Base-by-base conservation (phyloP, 1,140 invertebrate genomes). In the Bombus difficillimus region DNA sequence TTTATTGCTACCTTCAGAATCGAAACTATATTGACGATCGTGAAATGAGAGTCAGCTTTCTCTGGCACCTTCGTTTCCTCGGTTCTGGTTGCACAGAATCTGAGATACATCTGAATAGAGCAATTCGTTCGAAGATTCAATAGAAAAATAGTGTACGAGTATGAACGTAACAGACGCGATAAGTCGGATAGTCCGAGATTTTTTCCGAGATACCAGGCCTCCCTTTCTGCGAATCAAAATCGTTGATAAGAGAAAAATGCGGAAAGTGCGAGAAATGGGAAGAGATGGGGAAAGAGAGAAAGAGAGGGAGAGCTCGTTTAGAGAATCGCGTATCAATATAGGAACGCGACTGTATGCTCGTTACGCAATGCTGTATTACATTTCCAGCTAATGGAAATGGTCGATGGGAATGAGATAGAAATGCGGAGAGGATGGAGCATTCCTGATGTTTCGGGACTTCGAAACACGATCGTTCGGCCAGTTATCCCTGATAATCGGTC, bases 361-460 rank as follows among this genome's bases (percentile, higher is more conserved):
- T 80, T 76, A 77, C 68, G 84, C 85, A 83, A 86, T 64, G 81
- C 66, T 89, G 86, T 85, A 87, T 91, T 91, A 91, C 90, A 91
- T 91, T 91, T 91, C 81, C 83, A 83, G 89, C 87, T 91, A 91
- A 91, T 91, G 87, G 90, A 89, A 91, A 89, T 86, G 85, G 82
- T 87, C 82, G 82, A 90, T 88, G 83, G 87, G 82, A 89, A 90
- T 88, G 82, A 90, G 81, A 79, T 88, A 85, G 88, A 88, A 88
- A 85, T 85, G 88, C 72, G 43, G 82, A 73, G 72, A 83, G 69
- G 47, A 80, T 74, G 78, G 87, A 88, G 87, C 84, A 85, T 91
- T 91, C 83, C 83, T 91, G 87, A 91, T 91, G 89, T 91, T 91
- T 91, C 90, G 90, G 89, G 87, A 91, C 85, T 88, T 89, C 89